Evolutionary conservation across 2,888 invertebrate genomes (phyloP), one percentile per base, ranked within the genome.

Genomic region (Neuroscelio doddi): DNA sequence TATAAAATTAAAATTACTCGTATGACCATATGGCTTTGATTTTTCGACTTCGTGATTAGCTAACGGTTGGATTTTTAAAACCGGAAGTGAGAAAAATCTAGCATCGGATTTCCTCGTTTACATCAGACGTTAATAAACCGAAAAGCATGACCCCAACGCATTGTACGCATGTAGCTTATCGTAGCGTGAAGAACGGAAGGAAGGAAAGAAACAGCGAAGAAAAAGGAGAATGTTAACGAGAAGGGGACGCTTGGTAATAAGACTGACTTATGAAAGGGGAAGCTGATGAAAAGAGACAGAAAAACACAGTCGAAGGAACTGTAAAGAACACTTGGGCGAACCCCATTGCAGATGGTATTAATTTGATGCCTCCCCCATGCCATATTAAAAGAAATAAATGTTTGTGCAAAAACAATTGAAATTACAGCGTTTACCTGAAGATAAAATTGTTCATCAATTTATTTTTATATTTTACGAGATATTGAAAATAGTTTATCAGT

Each of bases 161-260:
- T 62, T 55, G 56, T 53, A 12, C 10, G 21, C n/a, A n/a, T n/a
- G n/a, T 12, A 70, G 74, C 71, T 79, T 76, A 80, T 75, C 78
- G 77, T 79, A 73, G 80, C 79, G 76, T 75, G 77, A 81, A 75
- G 70, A 42, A 65, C 30, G 70, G 67, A 70, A 71, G 75, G 74
- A 77, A 75, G 73, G 63, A 76, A 73, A 65, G 68, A 68, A 63
- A 68, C 58, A 44, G 44, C 36, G 26, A 34, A 47, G 36, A 59
- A 64, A 39, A 39, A 52, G 46, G 64, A 51, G 57, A 45, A 36
- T 27, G 57, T 50, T 56, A 64, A 61, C 51, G 57, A 47, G 63
- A 42, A 63, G 59, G 63, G 62, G 41, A 63, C 50, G 61, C 63
- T 53, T 41, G 68, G 64, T 55, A 69, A 64, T 53, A 64, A 70